phyloP scores from a whole-genome alignment of 1,140 invertebrate genomes.

The Tetraneura akinire region DNA sequence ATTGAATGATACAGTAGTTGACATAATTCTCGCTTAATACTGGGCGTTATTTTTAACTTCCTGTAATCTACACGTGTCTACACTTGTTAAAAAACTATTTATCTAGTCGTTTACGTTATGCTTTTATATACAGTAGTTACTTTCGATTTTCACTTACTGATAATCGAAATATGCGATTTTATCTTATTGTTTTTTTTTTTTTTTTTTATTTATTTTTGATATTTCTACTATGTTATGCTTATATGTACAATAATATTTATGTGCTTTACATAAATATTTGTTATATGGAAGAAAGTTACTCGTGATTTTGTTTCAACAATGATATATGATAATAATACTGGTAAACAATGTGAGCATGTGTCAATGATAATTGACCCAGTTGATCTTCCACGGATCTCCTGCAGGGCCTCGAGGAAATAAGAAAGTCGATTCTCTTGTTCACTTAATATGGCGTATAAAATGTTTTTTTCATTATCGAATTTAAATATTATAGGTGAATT shows the following conservation, averaged over 20 bases:
- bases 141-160: slow-evolving; percentile 39
- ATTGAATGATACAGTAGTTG: slow-evolving; percentile 28
- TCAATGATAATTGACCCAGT: slow-evolving; percentile 49
- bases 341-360: slow-evolving; percentile 38
- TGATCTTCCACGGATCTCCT: slow-evolving; percentile 40
- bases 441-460: slow-evolving; percentile 19
- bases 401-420: slow-evolving; percentile 29
- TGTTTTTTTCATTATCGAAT: background rate
- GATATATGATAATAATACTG: slow-evolving; percentile 46
- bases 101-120: background rate
- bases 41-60: background rate
- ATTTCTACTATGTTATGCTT: background rate
- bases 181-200: slow-evolving; percentile 7
- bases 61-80: background rate
- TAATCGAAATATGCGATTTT: slow-evolving; percentile 19
- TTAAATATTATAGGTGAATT: background rate
- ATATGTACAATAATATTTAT: background rate
- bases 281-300: slow-evolving; percentile 30
- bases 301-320: slow-evolving; percentile 34
- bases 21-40: slow-evolving; percentile 19
- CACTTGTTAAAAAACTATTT: slow-evolving; percentile 9
- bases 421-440: slow-evolving; percentile 49
- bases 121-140: background rate
- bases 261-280: slow-evolving; percentile 41
- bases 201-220: too few relatives aligned